phyloP scores from a whole-genome alignment of 2,888 invertebrate genomes.

The Antitype chi region DNA sequence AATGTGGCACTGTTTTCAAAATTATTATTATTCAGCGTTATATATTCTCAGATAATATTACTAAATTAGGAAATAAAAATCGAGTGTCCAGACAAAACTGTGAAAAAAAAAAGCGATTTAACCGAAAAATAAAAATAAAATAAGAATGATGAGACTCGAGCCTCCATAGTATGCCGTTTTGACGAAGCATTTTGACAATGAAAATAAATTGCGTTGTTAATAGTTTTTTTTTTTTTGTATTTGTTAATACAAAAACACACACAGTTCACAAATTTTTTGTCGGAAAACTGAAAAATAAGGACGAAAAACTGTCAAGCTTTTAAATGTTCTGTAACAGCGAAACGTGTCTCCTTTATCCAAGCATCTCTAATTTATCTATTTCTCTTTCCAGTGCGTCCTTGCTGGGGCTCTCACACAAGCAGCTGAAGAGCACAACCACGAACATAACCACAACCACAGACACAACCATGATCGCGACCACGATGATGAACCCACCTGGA shows the following conservation, averaged over 20 bases:
- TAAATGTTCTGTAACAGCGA: background rate
- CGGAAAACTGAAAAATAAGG: too few species aligned
- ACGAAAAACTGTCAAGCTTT: background rate
- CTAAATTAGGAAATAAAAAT: background rate
- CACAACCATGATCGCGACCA: background rate
- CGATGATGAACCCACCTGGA: slow-evolving; percentile 11
- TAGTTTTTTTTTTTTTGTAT: too few species aligned
- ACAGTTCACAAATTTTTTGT: too few species aligned
- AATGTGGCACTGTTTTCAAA: background rate
- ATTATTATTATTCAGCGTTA: background rate
- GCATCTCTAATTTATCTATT: background rate
- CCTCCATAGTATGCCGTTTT: background rate
- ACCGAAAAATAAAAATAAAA: background rate
- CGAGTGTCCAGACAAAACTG: background rate
- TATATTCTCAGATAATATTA: background rate
- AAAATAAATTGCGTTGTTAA: background rate
- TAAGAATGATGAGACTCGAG: too few species aligned
- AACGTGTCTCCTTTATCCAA: background rate
- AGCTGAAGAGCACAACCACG: background rate
- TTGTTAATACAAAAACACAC: too few species aligned
- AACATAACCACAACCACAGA: background rate
- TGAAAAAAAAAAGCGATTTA: background rate
- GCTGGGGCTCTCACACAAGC: slow-evolving; percentile 9
- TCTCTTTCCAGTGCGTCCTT: slow-evolving; percentile 38
- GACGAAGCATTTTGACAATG: background rate